Percentiles rank a stretch among this genome's conserved stretches.
These are phyloP conservation scores for Nasonia oneida DNA, from an alignment of 2,888 invertebrate species.

Conservation along the genomic window DNA sequence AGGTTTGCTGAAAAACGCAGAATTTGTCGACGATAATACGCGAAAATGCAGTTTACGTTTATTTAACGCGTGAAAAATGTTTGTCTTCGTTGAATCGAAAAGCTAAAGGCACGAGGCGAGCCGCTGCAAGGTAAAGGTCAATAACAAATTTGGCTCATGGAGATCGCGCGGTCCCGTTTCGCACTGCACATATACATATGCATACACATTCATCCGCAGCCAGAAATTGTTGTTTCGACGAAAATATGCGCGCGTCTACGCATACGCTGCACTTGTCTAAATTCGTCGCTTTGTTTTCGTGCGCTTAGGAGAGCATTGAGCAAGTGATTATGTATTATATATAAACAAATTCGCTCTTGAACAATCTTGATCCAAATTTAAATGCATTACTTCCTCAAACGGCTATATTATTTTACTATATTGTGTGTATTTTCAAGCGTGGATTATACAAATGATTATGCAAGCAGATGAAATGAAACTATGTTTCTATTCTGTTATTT, in stretches of 20 bases:
- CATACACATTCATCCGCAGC: not conserved
- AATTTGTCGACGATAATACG: too few species aligned
- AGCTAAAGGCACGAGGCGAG: not conserved
- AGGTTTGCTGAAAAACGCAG: too few species aligned
- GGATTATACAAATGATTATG: not conserved
- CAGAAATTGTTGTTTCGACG: conserved; percentile 35
- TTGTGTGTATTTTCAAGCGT: not conserved
- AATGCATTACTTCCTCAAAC: conserved; percentile 15
- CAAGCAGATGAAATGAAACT: not conserved
- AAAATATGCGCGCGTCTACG: not conserved
- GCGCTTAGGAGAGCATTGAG: not conserved
- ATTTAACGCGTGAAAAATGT: too few species aligned
- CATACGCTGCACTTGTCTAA: conserved; percentile 25
- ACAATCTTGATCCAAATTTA: not conserved
- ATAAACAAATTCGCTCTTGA: conserved; percentile 44
- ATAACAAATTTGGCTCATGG: conserved; percentile 51
- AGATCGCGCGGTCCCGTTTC: conserved; percentile 6
- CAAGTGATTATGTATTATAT: not conserved
- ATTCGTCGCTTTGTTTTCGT: conserved; percentile 50
- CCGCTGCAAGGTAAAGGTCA: conserved; percentile 33
- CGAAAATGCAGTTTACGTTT: too few species aligned
- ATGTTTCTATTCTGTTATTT: too few species aligned
- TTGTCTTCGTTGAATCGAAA: not conserved
- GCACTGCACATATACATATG: too few species aligned
- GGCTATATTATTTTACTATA: not conserved